Conservation (phyloP, 2,888 invertebrate genomes). For the Volucella bombylans region DNA sequence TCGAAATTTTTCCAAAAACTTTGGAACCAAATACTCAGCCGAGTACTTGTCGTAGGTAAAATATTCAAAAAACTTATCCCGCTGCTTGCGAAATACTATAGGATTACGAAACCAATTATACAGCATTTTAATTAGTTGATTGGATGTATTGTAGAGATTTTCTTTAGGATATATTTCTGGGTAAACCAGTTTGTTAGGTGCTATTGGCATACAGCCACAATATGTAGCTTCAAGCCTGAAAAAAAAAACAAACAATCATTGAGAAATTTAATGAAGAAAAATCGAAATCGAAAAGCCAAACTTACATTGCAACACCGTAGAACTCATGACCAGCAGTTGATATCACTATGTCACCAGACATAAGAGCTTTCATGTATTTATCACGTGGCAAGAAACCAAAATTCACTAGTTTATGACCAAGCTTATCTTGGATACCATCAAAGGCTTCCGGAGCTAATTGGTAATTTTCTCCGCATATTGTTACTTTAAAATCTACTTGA, state of each 20-base stretch:
- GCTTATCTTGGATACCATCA: constrained; percentile 83
- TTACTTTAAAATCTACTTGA: constrained; percentile 84
- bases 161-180: constrained; percentile 87
- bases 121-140: constrained; percentile 84
- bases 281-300: constrained; percentile 22
- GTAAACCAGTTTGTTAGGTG: constrained; percentile 87
- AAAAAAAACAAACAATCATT: not conserved
- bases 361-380: constrained; percentile 85
- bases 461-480: constrained; percentile 86
- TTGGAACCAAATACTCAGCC: constrained; percentile 81
- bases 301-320: constrained; percentile 89
- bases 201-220: constrained; percentile 88
- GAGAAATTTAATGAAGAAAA: constrained; percentile 9
- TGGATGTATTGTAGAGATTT: constrained; percentile 85
- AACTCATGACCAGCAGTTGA: constrained; percentile 90
- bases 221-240: constrained; percentile 87
- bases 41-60: constrained; percentile 82
- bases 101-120: constrained; percentile 84
- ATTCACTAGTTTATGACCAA: constrained; percentile 83
- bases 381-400: constrained; percentile 85
- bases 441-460: constrained; percentile 86
- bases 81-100: constrained; percentile 80
- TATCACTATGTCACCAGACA: constrained; percentile 86
- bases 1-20: constrained; percentile 81
- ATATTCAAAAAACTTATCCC: constrained; percentile 80